These are phyloP conservation scores for Megaceryle alcyon DNA, from an alignment of 2,797 vertebrate species.

Conservation along the genomic window DNA sequence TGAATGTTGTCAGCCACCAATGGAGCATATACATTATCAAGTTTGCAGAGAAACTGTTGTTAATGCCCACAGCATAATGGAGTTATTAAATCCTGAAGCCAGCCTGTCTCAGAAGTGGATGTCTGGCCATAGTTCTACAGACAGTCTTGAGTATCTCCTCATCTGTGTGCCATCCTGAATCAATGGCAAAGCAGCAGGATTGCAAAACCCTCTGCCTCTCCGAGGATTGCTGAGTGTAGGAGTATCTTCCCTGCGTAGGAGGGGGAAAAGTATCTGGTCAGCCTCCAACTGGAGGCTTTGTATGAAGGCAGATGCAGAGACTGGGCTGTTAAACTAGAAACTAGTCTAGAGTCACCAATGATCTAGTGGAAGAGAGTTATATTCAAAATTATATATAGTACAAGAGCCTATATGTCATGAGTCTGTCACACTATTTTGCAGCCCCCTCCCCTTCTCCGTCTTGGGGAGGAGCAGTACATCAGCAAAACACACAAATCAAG, in stretches of 20 bases:
- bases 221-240: not conserved
- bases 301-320: not conserved
- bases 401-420: not conserved
- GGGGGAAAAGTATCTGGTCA: not conserved
- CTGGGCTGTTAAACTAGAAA: not conserved
- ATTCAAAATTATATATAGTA: not conserved
- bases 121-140: not conserved
- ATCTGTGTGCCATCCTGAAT: not conserved
- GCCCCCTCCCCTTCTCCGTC: not conserved
- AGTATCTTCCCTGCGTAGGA: not conserved
- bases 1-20: not conserved
- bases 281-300: not conserved
- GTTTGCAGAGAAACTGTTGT: not conserved
- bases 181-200: not conserved
- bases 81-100: not conserved
- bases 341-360: not conserved
- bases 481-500: conserved; percentile 31
- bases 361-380: not conserved
- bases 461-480: not conserved
- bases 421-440: not conserved
- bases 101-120: not conserved
- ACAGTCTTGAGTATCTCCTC: not conserved
- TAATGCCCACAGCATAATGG: not conserved
- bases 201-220: not conserved
- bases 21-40: not conserved